These are phyloP conservation scores for Tenualosa ilisha DNA, from an alignment of 2,797 vertebrate genomes.

Conservation along the genomic window DNA sequence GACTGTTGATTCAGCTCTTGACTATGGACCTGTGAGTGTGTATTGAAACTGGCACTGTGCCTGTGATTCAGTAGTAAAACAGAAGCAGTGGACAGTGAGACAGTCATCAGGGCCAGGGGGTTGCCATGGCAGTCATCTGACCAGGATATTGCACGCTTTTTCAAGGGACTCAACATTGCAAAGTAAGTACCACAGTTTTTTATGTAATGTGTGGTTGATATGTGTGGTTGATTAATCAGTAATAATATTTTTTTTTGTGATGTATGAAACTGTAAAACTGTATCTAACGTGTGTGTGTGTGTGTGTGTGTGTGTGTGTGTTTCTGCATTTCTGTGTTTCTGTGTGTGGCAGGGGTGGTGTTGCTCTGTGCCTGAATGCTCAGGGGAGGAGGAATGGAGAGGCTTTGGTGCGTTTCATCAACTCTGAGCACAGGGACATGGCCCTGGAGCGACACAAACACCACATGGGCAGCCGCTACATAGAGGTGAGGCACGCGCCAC, in stretches of 20 bases:
- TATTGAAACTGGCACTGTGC: not conserved
- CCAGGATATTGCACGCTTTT: conserved; percentile 96
- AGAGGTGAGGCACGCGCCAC: conserved; percentile 74
- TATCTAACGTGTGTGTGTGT: conserved; percentile 35
- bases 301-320: conserved; percentile 27
- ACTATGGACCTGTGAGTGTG: conserved; percentile 48
- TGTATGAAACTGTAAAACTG: no score
- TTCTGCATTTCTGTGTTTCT: conserved; percentile 46
- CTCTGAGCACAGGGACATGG: conserved; percentile 91
- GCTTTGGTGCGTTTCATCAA: conserved; percentile 91
- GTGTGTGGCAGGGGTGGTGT: conserved; percentile 84
- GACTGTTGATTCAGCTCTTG: not conserved
- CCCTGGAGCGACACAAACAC: conserved; percentile 93
- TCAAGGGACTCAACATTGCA: conserved; percentile 96
- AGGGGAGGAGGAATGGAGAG: conserved; percentile 93
- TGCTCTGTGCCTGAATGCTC: conserved; percentile 92
- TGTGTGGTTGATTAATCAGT: no score
- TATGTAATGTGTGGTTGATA: not conserved
- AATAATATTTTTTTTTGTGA: not conserved
- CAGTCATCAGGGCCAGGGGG: conserved; percentile 91
- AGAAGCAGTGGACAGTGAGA: conserved; percentile 91
- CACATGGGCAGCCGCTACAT: conserved; percentile 98
- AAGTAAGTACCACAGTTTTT: conserved; percentile 73
- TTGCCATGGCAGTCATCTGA: conserved; percentile 97
- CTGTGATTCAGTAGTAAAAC: conserved; percentile 80